Base-by-base conservation (phyloP, 2,888 invertebrate genomes). In the Trachelus stipa region DNA sequence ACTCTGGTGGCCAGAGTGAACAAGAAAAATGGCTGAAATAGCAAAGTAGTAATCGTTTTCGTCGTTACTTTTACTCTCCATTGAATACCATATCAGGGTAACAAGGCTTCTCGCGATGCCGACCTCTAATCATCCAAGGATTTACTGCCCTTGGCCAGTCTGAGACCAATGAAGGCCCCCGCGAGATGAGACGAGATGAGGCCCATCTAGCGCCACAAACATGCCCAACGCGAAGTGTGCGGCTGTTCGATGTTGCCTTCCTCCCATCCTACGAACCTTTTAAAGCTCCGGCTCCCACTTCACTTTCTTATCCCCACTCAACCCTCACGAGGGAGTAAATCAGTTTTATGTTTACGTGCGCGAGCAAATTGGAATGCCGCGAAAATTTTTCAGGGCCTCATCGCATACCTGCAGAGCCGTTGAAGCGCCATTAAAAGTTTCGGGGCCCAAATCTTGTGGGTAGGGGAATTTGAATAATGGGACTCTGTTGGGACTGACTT, bases 81-180 rank as follows among this genome's bases (percentile, higher is more conserved):
- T 86, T 86, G 85, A 86, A 87, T 87, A 86, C 83, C 84, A 81
- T 86, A 86, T 87, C 85, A 83, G 80, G 81, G 87, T 87, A 87
- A 87, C 87, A 84, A 75, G 34, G 37, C 33, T 56, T 79, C 77
- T 79, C 80, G 75, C 81, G 30, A 84, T 34, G 37, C 88, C 88
- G 89, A 88, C 89, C 88, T 89, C 87, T 88, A 89, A 89, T 88
- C 88, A 88, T 85, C 84, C 84, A 74, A 83, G 85, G 85, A 89
- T 89, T 89, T 89, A 88, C 84, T 81, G 81, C 86, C 84, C 83
- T 81, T 56, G 56, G 56, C 78, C 69, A 75, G 71, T 34, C 71
- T 23, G 31, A 31, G 71, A 12, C 31, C 71, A 71, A 71, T 9
- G 71, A 23, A 34, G 56, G 56, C 23, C 23, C 56, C 56, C 23